Percentiles rank a stretch among this genome's conserved stretches.
Evolutionary conservation across 2,888 invertebrate species (phyloP).

Genomic region (Philereme transversata): DNA sequence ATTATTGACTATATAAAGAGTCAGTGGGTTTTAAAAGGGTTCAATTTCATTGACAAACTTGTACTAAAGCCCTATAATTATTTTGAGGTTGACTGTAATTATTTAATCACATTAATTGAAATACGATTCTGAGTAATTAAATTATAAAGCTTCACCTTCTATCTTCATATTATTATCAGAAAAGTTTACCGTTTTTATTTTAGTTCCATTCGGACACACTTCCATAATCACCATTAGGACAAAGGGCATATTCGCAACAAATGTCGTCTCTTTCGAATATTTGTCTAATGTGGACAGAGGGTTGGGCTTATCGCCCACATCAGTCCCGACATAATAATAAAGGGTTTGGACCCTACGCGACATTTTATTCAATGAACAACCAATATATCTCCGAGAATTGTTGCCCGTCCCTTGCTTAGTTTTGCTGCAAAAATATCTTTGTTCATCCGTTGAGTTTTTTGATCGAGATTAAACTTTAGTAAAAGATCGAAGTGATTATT

Average conservation of each 20-base stretch:
- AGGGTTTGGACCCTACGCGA: slow-evolving; percentile 54
- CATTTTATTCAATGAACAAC: slow-evolving; percentile 71
- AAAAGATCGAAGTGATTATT: background rate
- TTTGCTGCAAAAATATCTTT: slow-evolving; percentile 18
- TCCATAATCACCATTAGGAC: slow-evolving; percentile 33
- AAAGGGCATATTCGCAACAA: slow-evolving; percentile 38
- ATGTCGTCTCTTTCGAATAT: slow-evolving; percentile 46
- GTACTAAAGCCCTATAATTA: too few species aligned
- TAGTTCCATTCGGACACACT: slow-evolving; percentile 24
- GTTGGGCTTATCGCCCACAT: slow-evolving; percentile 53
- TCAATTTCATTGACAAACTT: too few species aligned
- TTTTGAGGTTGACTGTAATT: too few species aligned
- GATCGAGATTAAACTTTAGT: slow-evolving; percentile 12
- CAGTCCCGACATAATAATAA: slow-evolving; percentile 65
- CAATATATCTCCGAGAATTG: slow-evolving; percentile 53
- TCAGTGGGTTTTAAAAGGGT: too few species aligned
- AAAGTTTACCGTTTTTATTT: slow-evolving; percentile 25
- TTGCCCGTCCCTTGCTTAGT: slow-evolving; percentile 33
- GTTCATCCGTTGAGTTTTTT: slow-evolving; percentile 16
- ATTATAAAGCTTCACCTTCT: slow-evolving; percentile 36
- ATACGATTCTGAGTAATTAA: too few species aligned
- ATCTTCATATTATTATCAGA: slow-evolving; percentile 16
- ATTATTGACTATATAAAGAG: too few species aligned
- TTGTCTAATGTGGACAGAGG: slow-evolving; percentile 51
- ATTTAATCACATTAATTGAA: too few species aligned